Evolutionary conservation across 2,113 vertebrate genomes (phyloP).

Genomic region (Hymenochirus boettgeri): DNA sequence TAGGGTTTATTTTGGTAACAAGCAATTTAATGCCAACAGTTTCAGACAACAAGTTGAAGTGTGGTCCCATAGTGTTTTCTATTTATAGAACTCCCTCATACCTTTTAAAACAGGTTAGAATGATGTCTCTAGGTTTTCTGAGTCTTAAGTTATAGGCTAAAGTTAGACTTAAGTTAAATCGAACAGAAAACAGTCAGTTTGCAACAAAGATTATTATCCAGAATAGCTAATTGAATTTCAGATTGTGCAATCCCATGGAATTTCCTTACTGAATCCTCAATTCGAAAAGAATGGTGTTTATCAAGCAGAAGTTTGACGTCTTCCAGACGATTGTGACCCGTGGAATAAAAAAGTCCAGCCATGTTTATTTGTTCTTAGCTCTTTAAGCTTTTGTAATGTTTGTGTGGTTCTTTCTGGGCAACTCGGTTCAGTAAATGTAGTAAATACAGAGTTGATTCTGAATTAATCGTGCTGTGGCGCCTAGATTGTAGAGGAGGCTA

Average conservation of each 20-base stretch:
- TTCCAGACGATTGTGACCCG: constrained; percentile 28
- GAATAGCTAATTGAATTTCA: constrained; percentile 13
- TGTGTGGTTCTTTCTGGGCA: not conserved
- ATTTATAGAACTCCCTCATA: no score
- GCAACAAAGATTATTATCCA: constrained; percentile 25
- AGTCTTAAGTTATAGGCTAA: no score
- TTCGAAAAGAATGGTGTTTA: constrained; percentile 21
- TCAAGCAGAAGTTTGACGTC: constrained; percentile 5
- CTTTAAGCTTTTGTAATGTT: constrained; percentile 12
- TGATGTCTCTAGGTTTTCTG: no score
- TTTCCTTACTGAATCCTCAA: not conserved
- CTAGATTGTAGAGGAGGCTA: constrained; percentile 14
- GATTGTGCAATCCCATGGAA: constrained; percentile 28
- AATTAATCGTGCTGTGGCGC: constrained; percentile 20
- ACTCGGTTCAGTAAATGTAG: not conserved
- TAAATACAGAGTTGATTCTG: constrained; percentile 1
- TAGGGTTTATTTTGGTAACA: no score
- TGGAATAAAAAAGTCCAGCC: not conserved
- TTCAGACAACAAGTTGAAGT: no score
- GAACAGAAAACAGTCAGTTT: no score
- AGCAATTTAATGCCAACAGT: no score
- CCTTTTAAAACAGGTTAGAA: no score
- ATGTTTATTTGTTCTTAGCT: constrained; percentile 24
- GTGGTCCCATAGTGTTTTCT: no score
- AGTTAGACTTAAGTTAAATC: no score